phyloP scores from a whole-genome alignment of 2,113 vertebrate genomes.

The Felis catus region DNA sequence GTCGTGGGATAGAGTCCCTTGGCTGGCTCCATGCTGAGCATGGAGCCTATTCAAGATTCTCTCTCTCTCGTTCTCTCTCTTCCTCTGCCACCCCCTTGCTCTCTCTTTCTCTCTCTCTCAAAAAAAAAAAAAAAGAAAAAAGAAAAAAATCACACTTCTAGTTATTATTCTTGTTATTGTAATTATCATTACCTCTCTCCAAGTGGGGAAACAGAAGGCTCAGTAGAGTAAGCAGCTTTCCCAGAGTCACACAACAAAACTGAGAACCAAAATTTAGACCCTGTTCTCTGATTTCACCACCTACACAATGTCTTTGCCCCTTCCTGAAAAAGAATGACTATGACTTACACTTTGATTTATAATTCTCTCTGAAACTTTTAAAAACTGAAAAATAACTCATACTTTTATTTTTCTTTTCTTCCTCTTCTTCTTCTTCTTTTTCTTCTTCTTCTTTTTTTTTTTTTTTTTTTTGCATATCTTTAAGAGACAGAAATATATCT shows the following conservation, averaged over 20 bases:
- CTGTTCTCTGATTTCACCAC: neutral
- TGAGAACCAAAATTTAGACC: neutral
- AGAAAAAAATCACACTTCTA: no score
- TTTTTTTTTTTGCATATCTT: neutral
- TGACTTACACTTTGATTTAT: neutral
- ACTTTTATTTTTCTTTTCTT: neutral
- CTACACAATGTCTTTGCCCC: neutral
- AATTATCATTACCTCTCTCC: neutral
- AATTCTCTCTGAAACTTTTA: constrained; percentile 17
- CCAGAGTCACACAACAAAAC: neutral
- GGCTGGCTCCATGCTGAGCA: no score
- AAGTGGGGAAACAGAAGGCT: neutral
- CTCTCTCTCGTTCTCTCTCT: no score
- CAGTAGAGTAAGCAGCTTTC: neutral
- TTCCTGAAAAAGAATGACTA: neutral
- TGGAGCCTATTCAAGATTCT: no score
- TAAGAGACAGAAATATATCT: neutral
- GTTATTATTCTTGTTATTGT: neutral
- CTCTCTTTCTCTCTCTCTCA: no score
- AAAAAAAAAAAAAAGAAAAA: no score
- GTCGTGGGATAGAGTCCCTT: no score
- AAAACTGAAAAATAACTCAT: neutral
- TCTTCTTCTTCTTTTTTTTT: neutral
- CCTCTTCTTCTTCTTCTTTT: neutral
- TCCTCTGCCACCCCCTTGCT: no score